These are phyloP conservation scores for Fulica atra DNA, from an alignment of 2,113 vertebrate genomes.

Conservation along the genomic window DNA sequence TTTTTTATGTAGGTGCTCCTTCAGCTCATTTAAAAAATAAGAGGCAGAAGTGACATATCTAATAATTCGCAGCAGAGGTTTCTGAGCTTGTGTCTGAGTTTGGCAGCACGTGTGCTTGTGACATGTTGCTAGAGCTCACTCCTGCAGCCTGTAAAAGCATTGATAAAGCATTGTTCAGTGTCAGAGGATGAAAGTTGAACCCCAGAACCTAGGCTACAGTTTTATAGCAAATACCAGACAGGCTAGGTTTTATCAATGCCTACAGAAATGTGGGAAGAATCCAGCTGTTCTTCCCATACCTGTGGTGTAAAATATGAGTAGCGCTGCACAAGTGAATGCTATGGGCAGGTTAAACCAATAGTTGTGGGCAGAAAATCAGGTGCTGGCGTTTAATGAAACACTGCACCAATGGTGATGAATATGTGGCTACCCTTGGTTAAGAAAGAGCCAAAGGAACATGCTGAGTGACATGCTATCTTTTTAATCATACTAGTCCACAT, in stretches of 20 bases:
- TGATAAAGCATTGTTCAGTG: neutral
- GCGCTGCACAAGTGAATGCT: neutral
- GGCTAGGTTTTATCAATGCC: neutral
- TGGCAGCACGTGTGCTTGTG: fast-evolving
- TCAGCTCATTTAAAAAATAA: neutral
- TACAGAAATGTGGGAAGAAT: neutral
- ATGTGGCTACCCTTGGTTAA: neutral
- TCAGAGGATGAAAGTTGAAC: neutral
- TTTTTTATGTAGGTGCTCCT: neutral
- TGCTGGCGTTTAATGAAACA: neutral
- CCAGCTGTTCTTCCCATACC: neutral
- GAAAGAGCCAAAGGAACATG: neutral
- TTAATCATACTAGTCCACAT: neutral
- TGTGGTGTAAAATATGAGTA: neutral
- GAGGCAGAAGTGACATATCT: neutral
- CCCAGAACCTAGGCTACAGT: neutral
- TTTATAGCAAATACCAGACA: neutral
- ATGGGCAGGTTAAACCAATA: neutral
- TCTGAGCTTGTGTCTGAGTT: neutral
- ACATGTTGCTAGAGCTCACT: neutral
- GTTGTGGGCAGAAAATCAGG: neutral
- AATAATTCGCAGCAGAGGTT: neutral
- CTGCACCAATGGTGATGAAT: neutral
- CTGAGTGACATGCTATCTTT: neutral
- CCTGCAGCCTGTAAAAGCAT: neutral